Percentiles rank a stretch among this genome's conserved stretches.
Evolutionary conservation across 1,140 invertebrate genomes (phyloP).

Genomic region (Hylaeus anthracinus): DNA sequence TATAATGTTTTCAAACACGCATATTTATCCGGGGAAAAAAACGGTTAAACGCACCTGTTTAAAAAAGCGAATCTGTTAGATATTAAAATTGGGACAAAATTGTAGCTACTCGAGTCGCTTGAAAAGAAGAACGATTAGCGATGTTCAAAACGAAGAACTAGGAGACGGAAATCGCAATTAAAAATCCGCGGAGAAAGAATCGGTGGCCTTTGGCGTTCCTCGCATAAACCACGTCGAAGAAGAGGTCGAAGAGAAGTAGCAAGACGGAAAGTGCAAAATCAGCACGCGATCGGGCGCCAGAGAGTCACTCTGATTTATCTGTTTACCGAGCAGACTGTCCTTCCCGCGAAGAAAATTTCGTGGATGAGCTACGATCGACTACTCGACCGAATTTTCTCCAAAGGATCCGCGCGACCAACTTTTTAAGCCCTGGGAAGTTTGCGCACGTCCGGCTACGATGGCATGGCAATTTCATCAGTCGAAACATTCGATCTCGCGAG

Average conservation of each 20-base stretch:
- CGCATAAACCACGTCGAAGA: background rate
- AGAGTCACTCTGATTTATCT: slow-evolving; percentile 69
- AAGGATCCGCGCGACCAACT: slow-evolving; percentile 26
- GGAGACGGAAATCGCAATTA: background rate
- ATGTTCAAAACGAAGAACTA: background rate
- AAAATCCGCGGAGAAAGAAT: background rate
- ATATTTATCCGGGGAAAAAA: no score
- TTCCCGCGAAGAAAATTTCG: slow-evolving; percentile 48
- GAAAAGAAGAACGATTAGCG: no score
- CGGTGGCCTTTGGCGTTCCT: background rate
- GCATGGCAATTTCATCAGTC: background rate
- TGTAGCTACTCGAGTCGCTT: no score
- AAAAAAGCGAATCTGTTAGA: no score
- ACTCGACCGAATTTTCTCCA: slow-evolving; percentile 2
- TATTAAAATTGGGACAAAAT: no score
- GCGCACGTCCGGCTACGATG: slow-evolving; percentile 13
- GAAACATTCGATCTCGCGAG: no score
- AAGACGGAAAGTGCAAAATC: slow-evolving; percentile 64
- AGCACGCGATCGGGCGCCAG: slow-evolving; percentile 51
- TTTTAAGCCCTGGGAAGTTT: slow-evolving; percentile 37
- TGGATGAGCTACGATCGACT: slow-evolving; percentile 24
- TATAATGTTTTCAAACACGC: no score
- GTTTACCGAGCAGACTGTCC: slow-evolving; percentile 59
- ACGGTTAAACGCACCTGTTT: no score
- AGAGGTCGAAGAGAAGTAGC: background rate